These are phyloP conservation scores for Dolichallabes microphthalmus DNA, from an alignment of 2,113 vertebrate genomes.

Conservation along the genomic window DNA sequence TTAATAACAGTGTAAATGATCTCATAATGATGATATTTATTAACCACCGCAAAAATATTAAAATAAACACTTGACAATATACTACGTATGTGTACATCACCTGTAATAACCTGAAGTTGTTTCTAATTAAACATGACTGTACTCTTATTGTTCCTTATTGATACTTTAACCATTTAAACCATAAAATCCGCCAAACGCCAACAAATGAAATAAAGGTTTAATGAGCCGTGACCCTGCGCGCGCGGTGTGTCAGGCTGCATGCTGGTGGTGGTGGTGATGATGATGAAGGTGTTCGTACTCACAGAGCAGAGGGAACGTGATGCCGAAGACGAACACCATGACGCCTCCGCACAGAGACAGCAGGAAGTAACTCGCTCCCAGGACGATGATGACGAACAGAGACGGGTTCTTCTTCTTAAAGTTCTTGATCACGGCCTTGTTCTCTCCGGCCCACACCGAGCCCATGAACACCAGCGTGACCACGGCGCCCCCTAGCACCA, in stretches of 20 bases:
- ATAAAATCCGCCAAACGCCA: too few species aligned
- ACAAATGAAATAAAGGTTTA: too few species aligned
- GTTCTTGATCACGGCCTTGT: constrained; percentile 85
- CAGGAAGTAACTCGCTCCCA: constrained; percentile 90
- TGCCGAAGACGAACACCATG: constrained; percentile 95
- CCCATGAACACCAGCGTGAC: constrained; percentile 87
- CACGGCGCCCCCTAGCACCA: constrained; percentile 86
- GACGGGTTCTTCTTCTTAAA: constrained; percentile 91
- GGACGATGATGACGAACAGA: constrained; percentile 79
- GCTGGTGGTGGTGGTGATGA: neutral
- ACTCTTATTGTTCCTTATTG: neutral
- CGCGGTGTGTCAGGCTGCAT: neutral
- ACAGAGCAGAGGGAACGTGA: constrained; percentile 91
- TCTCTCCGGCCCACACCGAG: constrained; percentile 90
- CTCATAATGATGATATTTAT: too few species aligned
- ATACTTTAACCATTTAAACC: neutral
- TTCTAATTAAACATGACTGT: too few species aligned
- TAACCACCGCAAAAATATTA: too few species aligned
- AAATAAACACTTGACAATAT: too few species aligned
- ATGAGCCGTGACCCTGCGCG: neutral
- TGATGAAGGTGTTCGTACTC: constrained; percentile 63
- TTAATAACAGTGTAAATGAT: too few species aligned
- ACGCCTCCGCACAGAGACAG: constrained; percentile 90
- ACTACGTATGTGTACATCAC: too few species aligned
- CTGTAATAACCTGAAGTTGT: too few species aligned